phyloP scores from a whole-genome alignment of 2,888 invertebrate species.

The Hipparchia sbordonii region DNA sequence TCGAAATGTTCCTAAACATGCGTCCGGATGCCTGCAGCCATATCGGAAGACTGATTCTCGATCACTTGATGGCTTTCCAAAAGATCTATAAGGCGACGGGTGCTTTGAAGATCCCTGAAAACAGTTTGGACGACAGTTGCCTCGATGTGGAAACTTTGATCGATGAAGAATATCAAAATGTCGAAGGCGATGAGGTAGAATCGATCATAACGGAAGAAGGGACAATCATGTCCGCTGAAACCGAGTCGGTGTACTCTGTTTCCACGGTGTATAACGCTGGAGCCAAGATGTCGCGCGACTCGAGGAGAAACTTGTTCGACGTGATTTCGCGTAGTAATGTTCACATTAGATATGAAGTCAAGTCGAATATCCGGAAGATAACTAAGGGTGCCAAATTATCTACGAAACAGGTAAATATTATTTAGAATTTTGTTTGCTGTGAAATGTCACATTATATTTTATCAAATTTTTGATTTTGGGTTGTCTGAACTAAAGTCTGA shows the following conservation, averaged over 20 bases:
- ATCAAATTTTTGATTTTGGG: too few relatives aligned
- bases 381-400: slow-evolving; percentile 76
- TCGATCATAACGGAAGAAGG: slow-evolving; percentile 72
- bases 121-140: slow-evolving; percentile 63
- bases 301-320: slow-evolving; percentile 73
- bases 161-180: slow-evolving; percentile 76
- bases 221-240: slow-evolving; percentile 68
- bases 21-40: slow-evolving; percentile 82
- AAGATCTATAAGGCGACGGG: slow-evolving; percentile 73
- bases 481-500: too few relatives aligned
- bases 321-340: slow-evolving; percentile 70
- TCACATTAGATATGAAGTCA: slow-evolving; percentile 68
- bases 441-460: too few relatives aligned
- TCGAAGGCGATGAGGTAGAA: slow-evolving; percentile 71
- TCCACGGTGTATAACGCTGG: slow-evolving; percentile 70
- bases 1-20: slow-evolving; percentile 83
- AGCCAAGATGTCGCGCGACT: slow-evolving; percentile 64
- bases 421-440: background rate
- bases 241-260: slow-evolving; percentile 70
- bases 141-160: slow-evolving; percentile 71
- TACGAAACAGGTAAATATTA: slow-evolving; percentile 67
- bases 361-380: slow-evolving; percentile 71
- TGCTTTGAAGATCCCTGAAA: slow-evolving; percentile 59
- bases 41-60: slow-evolving; percentile 80
- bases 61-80: slow-evolving; percentile 79